phyloP scores from a whole-genome alignment of 2,797 vertebrate genomes.

The Enteromius viviparus region DNA sequence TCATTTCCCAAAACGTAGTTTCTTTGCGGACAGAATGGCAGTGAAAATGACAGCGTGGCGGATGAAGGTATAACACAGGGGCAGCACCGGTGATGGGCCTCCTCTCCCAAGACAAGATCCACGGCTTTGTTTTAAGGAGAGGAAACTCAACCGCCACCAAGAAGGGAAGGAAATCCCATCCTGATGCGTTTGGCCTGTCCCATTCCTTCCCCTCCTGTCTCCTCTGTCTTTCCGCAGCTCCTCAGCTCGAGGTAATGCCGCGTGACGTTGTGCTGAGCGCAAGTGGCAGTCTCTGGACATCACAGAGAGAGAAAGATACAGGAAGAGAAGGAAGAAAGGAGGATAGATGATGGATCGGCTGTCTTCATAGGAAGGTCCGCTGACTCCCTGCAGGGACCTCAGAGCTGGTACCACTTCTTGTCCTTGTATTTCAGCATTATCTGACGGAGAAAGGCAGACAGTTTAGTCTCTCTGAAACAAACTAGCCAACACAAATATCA shows the following conservation, averaged over 20 bases:
- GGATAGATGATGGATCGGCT: conserved; percentile 64
- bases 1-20: conserved; percentile 1
- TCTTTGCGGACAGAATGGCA: conserved; percentile 59
- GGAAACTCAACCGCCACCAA: conserved; percentile 65
- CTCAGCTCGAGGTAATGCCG: conserved; percentile 83
- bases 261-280: conserved; percentile 73
- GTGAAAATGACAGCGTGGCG: conserved; percentile 70
- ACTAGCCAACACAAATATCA: neutral
- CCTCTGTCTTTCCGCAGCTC: conserved; percentile 72
- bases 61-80: conserved; percentile 77
- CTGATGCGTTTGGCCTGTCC: conserved; percentile 56
- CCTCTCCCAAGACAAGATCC: conserved; percentile 56
- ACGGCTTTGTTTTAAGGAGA: conserved; percentile 56
- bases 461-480: neutral
- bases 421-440: conserved; percentile 99
- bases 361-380: conserved; percentile 75
- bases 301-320: conserved; percentile 38
- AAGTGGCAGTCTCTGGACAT: conserved; percentile 29
- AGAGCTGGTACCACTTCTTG: conserved; percentile 99
- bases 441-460: conserved; percentile 70
- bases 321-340: conserved; percentile 63
- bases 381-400: conserved; percentile 71
- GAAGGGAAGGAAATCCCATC: conserved; percentile 61
- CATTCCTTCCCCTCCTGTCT: conserved; percentile 58
- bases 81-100: conserved; percentile 70